Percentiles rank a stretch among this genome's conserved stretches.
These are phyloP conservation scores for Urocyon cinereoargenteus DNA, from an alignment of 2,797 vertebrate species.

Conservation along the genomic window DNA sequence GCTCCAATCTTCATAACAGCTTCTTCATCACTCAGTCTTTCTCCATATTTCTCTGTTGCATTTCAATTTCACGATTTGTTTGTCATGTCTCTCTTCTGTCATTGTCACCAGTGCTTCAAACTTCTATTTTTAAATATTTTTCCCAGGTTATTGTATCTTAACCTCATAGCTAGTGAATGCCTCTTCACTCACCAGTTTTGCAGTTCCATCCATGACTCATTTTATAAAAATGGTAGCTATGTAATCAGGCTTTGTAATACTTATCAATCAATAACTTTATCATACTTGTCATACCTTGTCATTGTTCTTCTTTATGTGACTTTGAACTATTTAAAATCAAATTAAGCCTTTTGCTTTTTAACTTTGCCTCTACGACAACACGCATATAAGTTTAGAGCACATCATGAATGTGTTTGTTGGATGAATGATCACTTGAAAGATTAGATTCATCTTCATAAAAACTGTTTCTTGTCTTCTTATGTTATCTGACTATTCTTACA, in stretches of 20 bases:
- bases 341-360: background rate
- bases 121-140: background rate
- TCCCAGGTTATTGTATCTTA: background rate
- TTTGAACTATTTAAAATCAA: conserved; percentile 16
- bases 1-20: background rate
- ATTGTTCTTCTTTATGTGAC: background rate
- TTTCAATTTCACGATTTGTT: background rate
- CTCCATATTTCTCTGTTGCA: background rate
- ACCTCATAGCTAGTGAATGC: background rate
- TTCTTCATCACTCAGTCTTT: background rate
- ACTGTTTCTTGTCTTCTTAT: background rate
- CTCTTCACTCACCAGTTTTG: background rate
- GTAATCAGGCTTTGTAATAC: background rate
- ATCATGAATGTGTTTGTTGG: background rate
- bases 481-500: background rate
- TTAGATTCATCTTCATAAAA: background rate
- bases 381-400: background rate
- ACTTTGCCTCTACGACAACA: background rate
- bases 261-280: too few species aligned
- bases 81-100: background rate
- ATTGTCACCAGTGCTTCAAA: background rate
- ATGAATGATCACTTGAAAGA: background rate
- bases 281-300: background rate
- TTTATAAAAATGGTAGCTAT: background rate
- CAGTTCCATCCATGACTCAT: background rate